Percentiles rank a stretch among this genome's conserved stretches.
These are phyloP conservation scores for Ricordea florida DNA, from an alignment of 92 coral and sea anemone species.

Conservation along the genomic window DNA sequence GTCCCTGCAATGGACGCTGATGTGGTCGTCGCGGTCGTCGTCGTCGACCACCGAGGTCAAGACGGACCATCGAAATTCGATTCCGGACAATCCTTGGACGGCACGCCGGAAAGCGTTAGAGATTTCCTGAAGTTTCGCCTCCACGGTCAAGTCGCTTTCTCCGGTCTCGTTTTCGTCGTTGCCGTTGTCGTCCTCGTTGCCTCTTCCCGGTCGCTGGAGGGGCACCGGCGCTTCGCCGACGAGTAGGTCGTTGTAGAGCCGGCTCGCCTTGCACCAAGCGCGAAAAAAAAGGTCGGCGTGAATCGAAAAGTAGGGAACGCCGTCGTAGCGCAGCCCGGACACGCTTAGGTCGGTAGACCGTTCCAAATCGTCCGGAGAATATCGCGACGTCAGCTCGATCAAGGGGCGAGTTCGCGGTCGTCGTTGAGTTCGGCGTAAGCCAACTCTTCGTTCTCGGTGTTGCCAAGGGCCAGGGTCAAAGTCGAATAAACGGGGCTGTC, in stretches of 20 bases:
- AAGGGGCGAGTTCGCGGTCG: background rate
- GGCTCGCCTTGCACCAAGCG: background rate
- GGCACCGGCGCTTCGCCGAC: too few relatives aligned
- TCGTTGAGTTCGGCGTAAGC: conserved; percentile 7
- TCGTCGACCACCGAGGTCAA: too few relatives aligned
- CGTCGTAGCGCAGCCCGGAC: background rate
- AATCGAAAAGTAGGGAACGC: background rate
- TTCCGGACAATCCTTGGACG: too few relatives aligned
- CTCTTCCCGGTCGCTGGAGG: too few relatives aligned
- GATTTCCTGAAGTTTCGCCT: too few relatives aligned
- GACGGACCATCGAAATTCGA: too few relatives aligned
- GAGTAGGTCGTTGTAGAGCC: background rate
- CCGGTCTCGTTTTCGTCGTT: too few relatives aligned
- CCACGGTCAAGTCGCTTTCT: too few relatives aligned
- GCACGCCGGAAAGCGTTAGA: too few relatives aligned
- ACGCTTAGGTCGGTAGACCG: background rate
- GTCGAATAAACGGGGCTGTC: background rate
- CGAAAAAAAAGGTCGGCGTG: background rate
- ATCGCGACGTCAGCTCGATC: background rate
- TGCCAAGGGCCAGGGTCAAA: background rate
- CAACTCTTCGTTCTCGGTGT: background rate
- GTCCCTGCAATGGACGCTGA: too few relatives aligned
- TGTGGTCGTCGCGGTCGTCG: too few relatives aligned
- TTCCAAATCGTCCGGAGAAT: background rate
- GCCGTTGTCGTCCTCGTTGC: too few relatives aligned